Evolutionary conservation across 2,113 vertebrate genomes (phyloP).

Genomic region (Xiphophorus hellerii): DNA sequence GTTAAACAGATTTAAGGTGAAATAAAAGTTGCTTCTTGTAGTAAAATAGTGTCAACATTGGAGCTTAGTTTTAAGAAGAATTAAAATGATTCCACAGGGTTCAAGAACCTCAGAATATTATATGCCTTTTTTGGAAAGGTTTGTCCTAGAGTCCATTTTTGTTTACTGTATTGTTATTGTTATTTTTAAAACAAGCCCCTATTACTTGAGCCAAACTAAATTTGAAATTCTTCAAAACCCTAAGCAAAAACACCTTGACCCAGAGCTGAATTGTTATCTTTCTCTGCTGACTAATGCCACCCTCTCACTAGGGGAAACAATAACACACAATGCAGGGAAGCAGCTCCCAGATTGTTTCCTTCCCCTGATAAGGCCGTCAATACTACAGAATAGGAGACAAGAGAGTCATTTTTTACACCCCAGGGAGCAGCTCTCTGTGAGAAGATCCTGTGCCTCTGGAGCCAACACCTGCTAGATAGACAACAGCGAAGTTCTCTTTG

Average conservation of each 20-base stretch:
- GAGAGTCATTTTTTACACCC: slow-evolving; percentile 52
- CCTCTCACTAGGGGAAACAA: slow-evolving; percentile 66
- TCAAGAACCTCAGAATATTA: background rate
- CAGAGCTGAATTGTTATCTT: slow-evolving; percentile 23
- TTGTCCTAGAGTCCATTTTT: background rate
- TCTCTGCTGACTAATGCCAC: slow-evolving; percentile 56
- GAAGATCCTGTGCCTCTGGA: slow-evolving; percentile 77
- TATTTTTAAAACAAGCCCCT: background rate
- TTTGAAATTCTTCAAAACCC: slow-evolving; percentile 54
- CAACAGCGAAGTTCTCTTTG: slow-evolving; percentile 36
- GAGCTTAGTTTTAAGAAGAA: background rate
- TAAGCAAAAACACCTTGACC: slow-evolving; percentile 31
- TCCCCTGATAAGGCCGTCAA: slow-evolving; percentile 71
- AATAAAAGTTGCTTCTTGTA: slow-evolving; percentile 19
- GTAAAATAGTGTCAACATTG: slow-evolving; percentile 1
- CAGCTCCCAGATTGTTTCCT: slow-evolving; percentile 79
- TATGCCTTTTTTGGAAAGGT: background rate
- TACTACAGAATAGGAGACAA: slow-evolving; percentile 63
- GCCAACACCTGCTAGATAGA: slow-evolving; percentile 52
- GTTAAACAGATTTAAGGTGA: slow-evolving; percentile 52
- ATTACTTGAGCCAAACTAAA: slow-evolving; percentile 18
- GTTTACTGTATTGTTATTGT: background rate
- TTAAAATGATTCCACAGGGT: background rate
- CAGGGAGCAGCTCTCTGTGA: slow-evolving; percentile 60
- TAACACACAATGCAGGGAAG: slow-evolving; percentile 82